Conservation (phyloP, 2,113 vertebrate genomes). For the Perccottus glenii region DNA sequence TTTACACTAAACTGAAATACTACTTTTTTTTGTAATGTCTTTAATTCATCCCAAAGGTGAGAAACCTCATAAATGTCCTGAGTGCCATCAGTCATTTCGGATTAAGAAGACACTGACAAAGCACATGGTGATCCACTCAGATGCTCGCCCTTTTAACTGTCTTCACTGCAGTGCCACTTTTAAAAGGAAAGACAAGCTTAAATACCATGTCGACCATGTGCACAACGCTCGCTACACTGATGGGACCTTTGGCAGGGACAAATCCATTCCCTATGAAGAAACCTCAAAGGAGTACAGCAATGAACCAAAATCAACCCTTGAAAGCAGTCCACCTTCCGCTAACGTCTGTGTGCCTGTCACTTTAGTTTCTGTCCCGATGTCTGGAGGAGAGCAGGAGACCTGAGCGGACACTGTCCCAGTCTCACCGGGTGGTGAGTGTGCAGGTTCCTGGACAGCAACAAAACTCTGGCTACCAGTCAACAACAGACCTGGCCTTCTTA, state of each 20-base stretch:
- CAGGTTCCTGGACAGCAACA: conserved; percentile 75
- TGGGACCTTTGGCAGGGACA: conserved; percentile 73
- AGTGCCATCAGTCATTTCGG: conserved; percentile 94
- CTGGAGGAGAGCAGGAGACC: conserved; percentile 69
- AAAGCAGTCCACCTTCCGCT: conserved; percentile 71
- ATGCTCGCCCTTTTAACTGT: conserved; percentile 95
- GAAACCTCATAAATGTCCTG: conserved; percentile 94
- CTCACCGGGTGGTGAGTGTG: conserved; percentile 76
- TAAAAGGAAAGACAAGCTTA: conserved; percentile 96
- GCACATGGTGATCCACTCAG: conserved; percentile 98
- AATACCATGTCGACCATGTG: conserved; percentile 96
- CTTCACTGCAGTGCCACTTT: conserved; percentile 94
- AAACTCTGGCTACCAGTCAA: conserved; percentile 82
- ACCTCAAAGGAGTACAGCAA: conserved; percentile 79
- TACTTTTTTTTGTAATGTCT: neutral
- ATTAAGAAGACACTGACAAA: conserved; percentile 99
- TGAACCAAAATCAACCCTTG: conserved; percentile 79
- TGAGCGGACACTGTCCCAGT: conserved; percentile 74
- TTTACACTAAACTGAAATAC: neutral
- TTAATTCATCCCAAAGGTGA: conserved; percentile 82
- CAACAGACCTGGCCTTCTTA: conserved; percentile 90
- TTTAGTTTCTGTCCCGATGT: conserved; percentile 85
- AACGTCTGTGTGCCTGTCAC: conserved; percentile 87
- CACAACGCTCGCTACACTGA: conserved; percentile 85
- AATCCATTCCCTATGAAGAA: conserved; percentile 80